Conservation (phyloP, 2,113 vertebrate genomes). For the Todiramphus saurophagus region DNA sequence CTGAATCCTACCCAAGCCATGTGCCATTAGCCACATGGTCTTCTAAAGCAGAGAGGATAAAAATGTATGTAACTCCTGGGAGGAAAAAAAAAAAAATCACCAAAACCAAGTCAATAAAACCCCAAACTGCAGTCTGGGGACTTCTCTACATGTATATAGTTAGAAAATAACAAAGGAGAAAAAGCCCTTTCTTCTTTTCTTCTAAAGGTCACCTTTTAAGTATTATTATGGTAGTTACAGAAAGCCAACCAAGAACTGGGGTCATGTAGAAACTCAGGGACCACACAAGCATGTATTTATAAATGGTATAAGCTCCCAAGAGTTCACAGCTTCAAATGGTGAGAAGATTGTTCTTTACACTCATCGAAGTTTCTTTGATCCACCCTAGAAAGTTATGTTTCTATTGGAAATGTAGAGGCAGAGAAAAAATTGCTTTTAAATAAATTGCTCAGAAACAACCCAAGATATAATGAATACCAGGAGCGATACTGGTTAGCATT, state of each 20-base stretch:
- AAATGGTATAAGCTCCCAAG: not conserved
- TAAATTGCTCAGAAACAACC: not conserved
- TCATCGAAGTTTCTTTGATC: not conserved
- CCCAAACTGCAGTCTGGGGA: not conserved
- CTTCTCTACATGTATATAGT: not conserved
- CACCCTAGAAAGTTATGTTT: not conserved
- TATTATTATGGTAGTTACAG: not conserved
- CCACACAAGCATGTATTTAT: not conserved
- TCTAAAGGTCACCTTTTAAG: not conserved
- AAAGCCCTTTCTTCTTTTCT: not conserved
- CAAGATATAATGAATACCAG: not conserved
- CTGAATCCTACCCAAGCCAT: not conserved
- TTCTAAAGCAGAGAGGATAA: not conserved
- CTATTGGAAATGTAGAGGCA: not conserved
- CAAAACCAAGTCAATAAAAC: not conserved
- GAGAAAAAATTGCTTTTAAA: not conserved
- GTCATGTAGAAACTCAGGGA: not conserved
- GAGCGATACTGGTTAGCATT: not conserved
- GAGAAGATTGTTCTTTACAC: not conserved
- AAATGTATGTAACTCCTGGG: rapidly evolving
- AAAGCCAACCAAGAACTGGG: not conserved
- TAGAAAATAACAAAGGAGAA: not conserved
- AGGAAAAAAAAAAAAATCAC: not conserved
- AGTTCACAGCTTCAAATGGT: not conserved
- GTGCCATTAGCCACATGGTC: not conserved